These are phyloP conservation scores for Amphipoea lucens DNA, from an alignment of 2,888 invertebrate genomes.

Conservation along the genomic window DNA sequence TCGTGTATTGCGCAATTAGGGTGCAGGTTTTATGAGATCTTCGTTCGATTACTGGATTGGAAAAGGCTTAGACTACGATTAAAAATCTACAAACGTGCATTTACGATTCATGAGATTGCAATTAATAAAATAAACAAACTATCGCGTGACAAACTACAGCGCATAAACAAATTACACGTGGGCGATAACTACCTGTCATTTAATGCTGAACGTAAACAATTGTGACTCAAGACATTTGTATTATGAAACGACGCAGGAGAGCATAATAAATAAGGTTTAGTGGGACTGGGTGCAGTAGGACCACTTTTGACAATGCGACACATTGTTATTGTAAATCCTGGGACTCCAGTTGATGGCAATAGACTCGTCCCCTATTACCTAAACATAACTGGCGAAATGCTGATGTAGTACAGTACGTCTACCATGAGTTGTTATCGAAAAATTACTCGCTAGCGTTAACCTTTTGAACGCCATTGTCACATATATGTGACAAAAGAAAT, in stretches of 20 bases:
- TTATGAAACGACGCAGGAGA: conserved; percentile 1
- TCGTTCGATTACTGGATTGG: neutral
- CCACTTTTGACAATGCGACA: neutral
- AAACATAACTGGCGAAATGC: neutral
- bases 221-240: conserved; percentile 22
- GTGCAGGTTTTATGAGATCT: neutral
- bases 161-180: conserved; percentile 4
- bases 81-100: neutral
- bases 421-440: no score
- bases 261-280: neutral
- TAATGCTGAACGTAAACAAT: conserved; percentile 21
- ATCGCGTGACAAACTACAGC: neutral
- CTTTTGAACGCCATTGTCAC: no score
- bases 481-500: no score
- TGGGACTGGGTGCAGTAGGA: neutral
- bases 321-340: neutral
- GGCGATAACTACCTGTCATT: neutral
- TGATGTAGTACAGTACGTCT: neutral
- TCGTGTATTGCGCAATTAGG: no score
- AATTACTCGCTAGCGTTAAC: no score
- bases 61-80: neutral
- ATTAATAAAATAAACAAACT: conserved; percentile 3
- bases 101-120: neutral
- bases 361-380: neutral
- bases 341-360: no score